These are phyloP conservation scores for Puntigrus tetrazona DNA, from an alignment of 2,113 vertebrate genomes.

Conservation along the genomic window DNA sequence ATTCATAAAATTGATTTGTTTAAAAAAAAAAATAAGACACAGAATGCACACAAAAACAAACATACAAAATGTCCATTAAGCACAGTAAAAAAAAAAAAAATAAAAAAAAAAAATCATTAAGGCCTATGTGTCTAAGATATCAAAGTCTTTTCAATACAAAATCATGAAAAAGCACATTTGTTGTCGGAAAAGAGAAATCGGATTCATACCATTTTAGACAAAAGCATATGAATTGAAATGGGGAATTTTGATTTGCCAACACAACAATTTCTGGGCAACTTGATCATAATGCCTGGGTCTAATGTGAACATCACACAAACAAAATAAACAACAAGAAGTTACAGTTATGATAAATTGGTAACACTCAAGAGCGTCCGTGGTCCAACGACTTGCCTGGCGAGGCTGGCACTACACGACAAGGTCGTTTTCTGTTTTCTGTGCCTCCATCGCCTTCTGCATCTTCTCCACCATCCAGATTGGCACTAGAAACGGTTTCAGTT, in stretches of 20 bases:
- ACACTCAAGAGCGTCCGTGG: neutral
- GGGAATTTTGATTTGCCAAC: neutral
- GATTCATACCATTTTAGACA: neutral
- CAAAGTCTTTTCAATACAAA: neutral
- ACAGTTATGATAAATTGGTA: neutral
- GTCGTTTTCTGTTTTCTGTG: conserved; percentile 81
- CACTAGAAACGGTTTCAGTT: conserved; percentile 88
- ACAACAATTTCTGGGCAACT: conserved; percentile 4
- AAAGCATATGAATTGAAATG: neutral
- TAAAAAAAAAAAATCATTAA: neutral
- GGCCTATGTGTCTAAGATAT: neutral
- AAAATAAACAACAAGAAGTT: neutral
- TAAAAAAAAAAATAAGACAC: neutral
- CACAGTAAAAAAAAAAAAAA: neutral
- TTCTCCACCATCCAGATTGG: conserved; percentile 93
- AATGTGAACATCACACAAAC: neutral
- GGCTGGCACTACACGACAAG: neutral
- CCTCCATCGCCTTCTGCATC: conserved; percentile 92
- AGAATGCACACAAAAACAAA: neutral
- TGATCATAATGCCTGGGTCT: conserved; percentile 5
- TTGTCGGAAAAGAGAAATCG: neutral
- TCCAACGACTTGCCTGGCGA: conserved; percentile 4
- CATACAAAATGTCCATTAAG: neutral
- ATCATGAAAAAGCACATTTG: neutral
- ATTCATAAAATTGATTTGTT: neutral